A percentile compares a stretch with the other conserved stretches of the same genome.
These are phyloP conservation scores for Caenorhabditis japonica DNA, from an alignment of 2,888 invertebrate species.

Conservation along the genomic window DNA sequence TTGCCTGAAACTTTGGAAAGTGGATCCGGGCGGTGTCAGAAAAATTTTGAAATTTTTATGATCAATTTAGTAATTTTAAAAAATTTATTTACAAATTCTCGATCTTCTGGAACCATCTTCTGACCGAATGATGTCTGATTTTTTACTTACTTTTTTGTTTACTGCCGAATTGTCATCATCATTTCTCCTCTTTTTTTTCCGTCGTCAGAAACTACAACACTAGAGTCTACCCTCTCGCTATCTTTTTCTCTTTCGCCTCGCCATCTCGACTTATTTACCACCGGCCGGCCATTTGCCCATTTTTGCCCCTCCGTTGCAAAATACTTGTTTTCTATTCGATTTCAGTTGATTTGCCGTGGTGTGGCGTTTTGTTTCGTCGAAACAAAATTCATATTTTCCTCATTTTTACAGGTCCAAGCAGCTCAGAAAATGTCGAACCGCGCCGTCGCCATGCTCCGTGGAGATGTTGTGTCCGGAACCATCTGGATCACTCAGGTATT, in stretches of 20 bases:
- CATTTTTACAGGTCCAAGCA: constrained; percentile 46
- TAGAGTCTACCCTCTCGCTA: constrained; percentile 18
- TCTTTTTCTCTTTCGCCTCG: constrained; percentile 13
- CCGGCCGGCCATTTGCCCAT: constrained; percentile 14
- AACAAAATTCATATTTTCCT: neutral
- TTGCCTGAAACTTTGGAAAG: too few species aligned
- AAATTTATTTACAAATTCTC: neutral
- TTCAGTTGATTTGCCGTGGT: too few species aligned
- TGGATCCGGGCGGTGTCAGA: too few species aligned
- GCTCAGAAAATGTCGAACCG: constrained; percentile 64
- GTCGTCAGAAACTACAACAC: constrained; percentile 40
- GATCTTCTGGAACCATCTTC: neutral
- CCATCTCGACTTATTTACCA: constrained; percentile 31
- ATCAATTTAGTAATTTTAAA: too few species aligned
- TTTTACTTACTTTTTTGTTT: constrained; percentile 6
- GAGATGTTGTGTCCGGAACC: constrained; percentile 68
- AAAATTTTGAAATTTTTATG: too few species aligned
- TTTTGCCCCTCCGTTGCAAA: constrained; percentile 6
- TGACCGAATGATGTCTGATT: constrained; percentile 24
- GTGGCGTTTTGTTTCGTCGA: constrained; percentile 12
- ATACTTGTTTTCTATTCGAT: neutral
- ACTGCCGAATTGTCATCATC: constrained; percentile 48
- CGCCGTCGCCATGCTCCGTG: constrained; percentile 71
- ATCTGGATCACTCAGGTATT: constrained; percentile 70
- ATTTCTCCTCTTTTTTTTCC: too few species aligned